These are phyloP conservation scores for Callionymus lyra DNA, from an alignment of 2,113 vertebrate species.

Conservation along the genomic window DNA sequence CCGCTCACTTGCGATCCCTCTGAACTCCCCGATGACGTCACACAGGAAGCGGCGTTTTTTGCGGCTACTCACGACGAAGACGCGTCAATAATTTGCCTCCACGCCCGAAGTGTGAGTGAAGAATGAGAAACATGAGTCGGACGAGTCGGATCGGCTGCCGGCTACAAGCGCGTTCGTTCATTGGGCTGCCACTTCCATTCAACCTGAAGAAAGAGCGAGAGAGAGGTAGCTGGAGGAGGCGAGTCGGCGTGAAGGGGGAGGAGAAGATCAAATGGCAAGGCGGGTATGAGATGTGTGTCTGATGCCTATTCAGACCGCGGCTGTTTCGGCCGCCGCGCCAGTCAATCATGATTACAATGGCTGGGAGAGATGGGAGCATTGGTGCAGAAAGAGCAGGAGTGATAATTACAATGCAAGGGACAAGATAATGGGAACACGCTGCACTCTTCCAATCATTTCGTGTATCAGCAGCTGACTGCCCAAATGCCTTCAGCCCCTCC, in stretches of 20 bases:
- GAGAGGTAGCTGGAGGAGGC: constrained; percentile 35
- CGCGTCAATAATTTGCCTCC: too few species aligned
- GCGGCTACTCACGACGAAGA: too few species aligned
- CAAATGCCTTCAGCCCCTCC: neutral
- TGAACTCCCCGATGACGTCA: too few species aligned
- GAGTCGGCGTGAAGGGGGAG: constrained; percentile 57
- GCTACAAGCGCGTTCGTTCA: constrained; percentile 39
- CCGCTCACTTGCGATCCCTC: too few species aligned
- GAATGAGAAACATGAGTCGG: constrained; percentile 19
- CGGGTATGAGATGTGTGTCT: constrained; percentile 76
- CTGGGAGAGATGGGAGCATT: constrained; percentile 74
- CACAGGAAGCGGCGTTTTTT: too few species aligned
- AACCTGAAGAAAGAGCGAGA: constrained; percentile 13
- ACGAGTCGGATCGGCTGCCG: constrained; percentile 29
- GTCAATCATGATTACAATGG: constrained; percentile 82
- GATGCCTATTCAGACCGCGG: constrained; percentile 70
- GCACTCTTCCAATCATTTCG: constrained; percentile 73
- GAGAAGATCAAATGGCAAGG: constrained; percentile 68
- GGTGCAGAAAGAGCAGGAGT: constrained; percentile 77
- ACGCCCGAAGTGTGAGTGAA: constrained; percentile 11
- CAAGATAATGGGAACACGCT: constrained; percentile 81
- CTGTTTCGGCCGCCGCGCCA: constrained; percentile 76
- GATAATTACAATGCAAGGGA: constrained; percentile 78
- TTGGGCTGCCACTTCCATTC: constrained; percentile 38
- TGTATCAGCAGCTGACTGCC: constrained; percentile 64